Evolutionary conservation across 2,888 invertebrate genomes (phyloP).

Genomic region (Epistrophe grossulariae): DNA sequence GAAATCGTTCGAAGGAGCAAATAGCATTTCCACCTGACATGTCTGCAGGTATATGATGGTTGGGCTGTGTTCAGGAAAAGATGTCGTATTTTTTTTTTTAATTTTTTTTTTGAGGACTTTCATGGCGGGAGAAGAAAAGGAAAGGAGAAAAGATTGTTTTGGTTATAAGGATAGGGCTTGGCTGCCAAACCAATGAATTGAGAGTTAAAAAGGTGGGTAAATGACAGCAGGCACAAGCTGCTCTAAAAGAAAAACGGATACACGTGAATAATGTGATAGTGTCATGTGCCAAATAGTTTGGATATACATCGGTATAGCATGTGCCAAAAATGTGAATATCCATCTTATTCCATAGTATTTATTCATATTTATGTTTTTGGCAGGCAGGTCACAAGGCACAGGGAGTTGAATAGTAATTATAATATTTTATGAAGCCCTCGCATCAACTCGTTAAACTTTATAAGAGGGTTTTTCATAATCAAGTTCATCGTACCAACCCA

Average conservation of each 20-base stretch:
- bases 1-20: conserved; percentile 15
- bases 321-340: conserved; percentile 56
- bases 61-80: conserved; percentile 34
- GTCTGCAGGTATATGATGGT: not conserved
- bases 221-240: not conserved
- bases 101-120: too few relatives aligned
- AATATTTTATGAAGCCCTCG: not conserved
- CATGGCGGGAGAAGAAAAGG: not conserved
- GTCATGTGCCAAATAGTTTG: conserved; percentile 64
- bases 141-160: conserved; percentile 11
- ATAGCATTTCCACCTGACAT: conserved; percentile 54
- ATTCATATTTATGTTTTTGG: conserved; percentile 9
- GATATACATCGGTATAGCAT: conserved; percentile 63
- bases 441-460: conserved; percentile 10
- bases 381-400: not conserved
- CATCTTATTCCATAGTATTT: not conserved
- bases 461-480: conserved; percentile 11
- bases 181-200: conserved; percentile 66
- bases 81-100: conserved; percentile 11
- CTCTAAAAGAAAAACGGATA: conserved; percentile 41
- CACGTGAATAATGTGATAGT: conserved; percentile 62
- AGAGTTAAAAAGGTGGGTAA: conserved; percentile 45
- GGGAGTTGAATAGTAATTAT: not conserved
- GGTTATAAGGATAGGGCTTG: conserved; percentile 47
- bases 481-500: not conserved